phyloP scores from a whole-genome alignment of 2,888 invertebrate genomes.

The Coremacera marginata region DNA sequence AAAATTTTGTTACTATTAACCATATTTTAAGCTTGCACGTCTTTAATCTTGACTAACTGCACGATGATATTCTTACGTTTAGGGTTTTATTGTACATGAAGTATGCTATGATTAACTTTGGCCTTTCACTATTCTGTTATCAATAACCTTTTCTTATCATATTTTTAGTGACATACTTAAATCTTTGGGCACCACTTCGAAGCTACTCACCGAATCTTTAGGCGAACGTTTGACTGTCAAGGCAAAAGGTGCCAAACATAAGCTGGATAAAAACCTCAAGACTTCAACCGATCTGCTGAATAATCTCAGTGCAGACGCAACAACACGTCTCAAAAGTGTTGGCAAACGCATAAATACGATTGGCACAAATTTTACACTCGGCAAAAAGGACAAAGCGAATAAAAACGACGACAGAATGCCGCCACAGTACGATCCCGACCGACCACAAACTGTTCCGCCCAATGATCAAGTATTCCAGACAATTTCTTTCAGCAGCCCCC shows the following conservation, averaged over 20 bases:
- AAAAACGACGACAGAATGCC: conserved; percentile 36
- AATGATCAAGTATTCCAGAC: conserved; percentile 66
- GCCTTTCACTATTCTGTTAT: no score
- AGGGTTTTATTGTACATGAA: no score
- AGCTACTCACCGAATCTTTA: conserved; percentile 66
- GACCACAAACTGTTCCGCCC: conserved; percentile 66
- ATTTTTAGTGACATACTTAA: conserved; percentile 64
- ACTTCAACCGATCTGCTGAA: conserved; percentile 63
- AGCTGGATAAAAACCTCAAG: conserved; percentile 66
- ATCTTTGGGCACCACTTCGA: conserved; percentile 66
- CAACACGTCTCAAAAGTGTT: conserved; percentile 61
- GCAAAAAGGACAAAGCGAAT: conserved; percentile 47
- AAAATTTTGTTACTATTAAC: no score
- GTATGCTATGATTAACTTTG: no score
- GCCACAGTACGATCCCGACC: conserved; percentile 56
- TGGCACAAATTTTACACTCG: conserved; percentile 61
- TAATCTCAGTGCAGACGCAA: conserved; percentile 61
- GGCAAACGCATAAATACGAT: conserved; percentile 54
- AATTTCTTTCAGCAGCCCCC: conserved; percentile 66
- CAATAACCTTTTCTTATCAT: conserved; percentile 14
- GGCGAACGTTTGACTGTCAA: conserved; percentile 65
- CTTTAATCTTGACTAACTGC: neutral
- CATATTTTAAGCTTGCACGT: neutral
- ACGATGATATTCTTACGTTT: neutral
- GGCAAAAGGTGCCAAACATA: conserved; percentile 66